Evolutionary conservation across 2,113 vertebrate species (phyloP), one percentile per base, ranked within the genome.

Genomic region (Odocoileus hemionus): DNA sequence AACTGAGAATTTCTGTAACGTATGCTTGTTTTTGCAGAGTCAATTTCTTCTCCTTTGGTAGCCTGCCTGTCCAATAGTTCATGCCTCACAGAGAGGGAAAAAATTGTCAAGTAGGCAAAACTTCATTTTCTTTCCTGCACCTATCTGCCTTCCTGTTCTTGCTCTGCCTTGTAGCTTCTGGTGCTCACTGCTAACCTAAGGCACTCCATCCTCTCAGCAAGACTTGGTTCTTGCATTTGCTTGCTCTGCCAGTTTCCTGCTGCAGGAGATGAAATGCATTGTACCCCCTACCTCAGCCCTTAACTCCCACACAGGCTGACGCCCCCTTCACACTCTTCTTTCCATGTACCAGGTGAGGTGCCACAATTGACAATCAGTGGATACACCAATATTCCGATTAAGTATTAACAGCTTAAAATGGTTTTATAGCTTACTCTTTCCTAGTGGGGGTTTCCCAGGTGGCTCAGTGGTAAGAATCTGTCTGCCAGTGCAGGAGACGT

Each of bases 1-100:
- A 95, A 95, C 93, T 86, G 96, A 97, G 97, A 90, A 94, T 97
- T 96, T 58, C 74, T 92, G 1, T 90, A 96, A 96, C 64, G 74
- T 76, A 85, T 92, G 93, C 90, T 88, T 95, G 57, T 58, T 98
- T 97, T 91, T 96, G 89, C 95, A 95, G 88, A 92, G 79, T 89
- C 30, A 9, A 30, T 97, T 90, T 94, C 86, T 84, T 92, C 79
- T 96, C 54, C 61, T 97, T 98, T 95, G 80, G 60, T 88, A 86
- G 54, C 95, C 64, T 93, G 52, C 70, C 47, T 23, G 9, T 86
- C 92, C 67, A 45, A 43, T 19, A 39, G 60, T 70, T 94, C 43
- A 16, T 47, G 94, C 45, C 83, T 94, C 86, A 74, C 57, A 84
- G 43, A 83, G 52, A 92, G 86, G 78, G 55, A 15, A 47, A 47